Conservation (phyloP, 2,113 vertebrate species). For the Archocentrus centrarchus region DNA sequence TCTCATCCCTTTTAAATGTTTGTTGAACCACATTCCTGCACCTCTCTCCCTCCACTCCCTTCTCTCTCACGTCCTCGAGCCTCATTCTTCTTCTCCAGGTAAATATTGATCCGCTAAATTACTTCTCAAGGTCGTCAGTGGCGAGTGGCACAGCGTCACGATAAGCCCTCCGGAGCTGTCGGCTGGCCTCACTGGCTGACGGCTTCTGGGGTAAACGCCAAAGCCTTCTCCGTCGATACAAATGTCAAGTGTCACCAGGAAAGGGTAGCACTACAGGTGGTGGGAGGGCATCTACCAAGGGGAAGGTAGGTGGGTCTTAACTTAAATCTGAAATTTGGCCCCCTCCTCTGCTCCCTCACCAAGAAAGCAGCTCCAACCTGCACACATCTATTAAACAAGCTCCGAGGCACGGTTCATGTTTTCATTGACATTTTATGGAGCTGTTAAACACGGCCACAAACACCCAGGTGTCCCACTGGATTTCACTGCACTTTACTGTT, state of each 20-base stretch:
- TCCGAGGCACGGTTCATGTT: not conserved
- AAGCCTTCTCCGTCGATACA: not conserved
- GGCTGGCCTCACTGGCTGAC: not conserved
- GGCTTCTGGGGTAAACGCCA: not conserved
- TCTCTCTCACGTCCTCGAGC: not conserved
- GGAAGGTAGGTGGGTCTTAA: not conserved
- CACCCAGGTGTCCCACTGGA: constrained; percentile 7
- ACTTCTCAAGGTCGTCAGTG: constrained; percentile 67
- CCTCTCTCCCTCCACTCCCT: not conserved
- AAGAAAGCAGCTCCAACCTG: not conserved
- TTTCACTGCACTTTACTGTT: constrained; percentile 1
- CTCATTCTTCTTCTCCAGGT: constrained; percentile 44
- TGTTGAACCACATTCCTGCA: not conserved
- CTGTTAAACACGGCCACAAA: constrained; percentile 6
- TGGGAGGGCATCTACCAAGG: not conserved
- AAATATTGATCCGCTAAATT: constrained; percentile 76
- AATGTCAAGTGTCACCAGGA: constrained; percentile 27
- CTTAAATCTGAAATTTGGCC: too few relatives aligned
- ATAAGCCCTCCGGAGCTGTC: not conserved
- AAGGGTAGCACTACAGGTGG: not conserved
- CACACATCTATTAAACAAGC: not conserved
- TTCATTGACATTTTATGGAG: constrained; percentile 7
- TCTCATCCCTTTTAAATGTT: not conserved
- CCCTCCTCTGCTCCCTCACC: not conserved
- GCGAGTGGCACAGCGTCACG: not conserved